Evolutionary conservation across 2,888 invertebrate genomes (phyloP), one percentile per base, ranked within the genome.

Genomic region (Cryptocheilus praepositus): DNA sequence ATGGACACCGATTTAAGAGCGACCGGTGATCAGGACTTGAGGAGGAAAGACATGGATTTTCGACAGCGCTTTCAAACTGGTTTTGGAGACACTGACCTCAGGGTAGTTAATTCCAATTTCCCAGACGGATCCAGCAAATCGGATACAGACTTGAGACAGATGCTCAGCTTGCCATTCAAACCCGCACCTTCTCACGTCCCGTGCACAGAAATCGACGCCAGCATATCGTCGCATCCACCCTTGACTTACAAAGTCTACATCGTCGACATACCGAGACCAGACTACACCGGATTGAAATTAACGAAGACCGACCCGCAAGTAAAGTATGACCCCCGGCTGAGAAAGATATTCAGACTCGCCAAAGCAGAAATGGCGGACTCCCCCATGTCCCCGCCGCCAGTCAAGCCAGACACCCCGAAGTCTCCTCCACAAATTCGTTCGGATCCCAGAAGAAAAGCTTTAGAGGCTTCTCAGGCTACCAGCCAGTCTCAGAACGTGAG

Each of bases 141-240:
- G 13, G 96, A 96, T 83, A 92, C 94, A 44, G 96, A 96, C 89
- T 91, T 96, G 73, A 91, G 96, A 22, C 90, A 90, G 67, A 88
- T 88, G 83, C 89, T 95, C 77, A 91, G 92, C 25, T 87, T 94
- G 65, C 95, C 95, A 0, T 95, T 96, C 83, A 95, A 95, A 86
- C 93, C 94, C 8, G 92, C 94, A 56, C 93, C 94, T n/a, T 93
- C 94, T 79, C 95, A 95, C 85, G 92, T 94, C 15, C 95, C 96
- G 0, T 96, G 96, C 25, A 94, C 94, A 0, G 96, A 96, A 90
- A 96, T 96, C 70, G 95, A 96, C 83, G 96, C 94, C 8, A 95
- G 95, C 45, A 91, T 95, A 53, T 93, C 93, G 60, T 94, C 94
- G 51, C 96, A 96, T 86, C 92, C 93, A 0, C 94, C 94, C 0